Conservation (phyloP, 2,113 vertebrate species). For the Nanorana parkeri region DNA sequence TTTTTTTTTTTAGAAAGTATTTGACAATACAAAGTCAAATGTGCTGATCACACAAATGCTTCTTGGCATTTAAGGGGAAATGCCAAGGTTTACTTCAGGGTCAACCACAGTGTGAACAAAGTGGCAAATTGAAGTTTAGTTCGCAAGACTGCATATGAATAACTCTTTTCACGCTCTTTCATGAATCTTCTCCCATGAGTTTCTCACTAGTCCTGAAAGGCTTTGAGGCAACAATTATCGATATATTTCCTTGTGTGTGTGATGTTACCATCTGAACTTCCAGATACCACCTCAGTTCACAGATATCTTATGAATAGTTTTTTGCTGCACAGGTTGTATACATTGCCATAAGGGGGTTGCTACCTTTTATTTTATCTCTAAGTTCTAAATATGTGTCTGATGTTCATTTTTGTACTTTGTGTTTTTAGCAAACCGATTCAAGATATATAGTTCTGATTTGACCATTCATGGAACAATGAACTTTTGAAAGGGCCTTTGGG, state of each 20-base stretch:
- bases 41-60: not conserved
- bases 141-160: conserved; percentile 8
- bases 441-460: too few relatives aligned
- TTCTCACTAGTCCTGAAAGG: not conserved
- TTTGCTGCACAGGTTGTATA: too few relatives aligned
- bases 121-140: conserved; percentile 1
- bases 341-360: too few relatives aligned
- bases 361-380: too few relatives aligned
- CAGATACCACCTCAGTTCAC: too few relatives aligned
- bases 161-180: conserved; percentile 17
- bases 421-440: too few relatives aligned
- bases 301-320: too few relatives aligned
- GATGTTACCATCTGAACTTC: not conserved
- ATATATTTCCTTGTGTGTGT: not conserved
- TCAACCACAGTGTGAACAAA: conserved; percentile 17
- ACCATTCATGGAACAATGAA: too few relatives aligned
- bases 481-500: too few relatives aligned
- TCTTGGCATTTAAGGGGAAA: conserved; percentile 13
- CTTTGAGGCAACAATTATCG: not conserved
- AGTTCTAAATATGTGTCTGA: too few relatives aligned
- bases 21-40: not conserved
- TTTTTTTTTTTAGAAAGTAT: too few relatives aligned
- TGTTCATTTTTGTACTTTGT: too few relatives aligned
- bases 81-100: conserved; percentile 8
- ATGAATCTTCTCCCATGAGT: conserved; percentile 30